Percentiles rank a stretch among this genome's conserved stretches.
Evolutionary conservation across 2,113 vertebrate genomes (phyloP).

Genomic region (Alectura lathami): DNA sequence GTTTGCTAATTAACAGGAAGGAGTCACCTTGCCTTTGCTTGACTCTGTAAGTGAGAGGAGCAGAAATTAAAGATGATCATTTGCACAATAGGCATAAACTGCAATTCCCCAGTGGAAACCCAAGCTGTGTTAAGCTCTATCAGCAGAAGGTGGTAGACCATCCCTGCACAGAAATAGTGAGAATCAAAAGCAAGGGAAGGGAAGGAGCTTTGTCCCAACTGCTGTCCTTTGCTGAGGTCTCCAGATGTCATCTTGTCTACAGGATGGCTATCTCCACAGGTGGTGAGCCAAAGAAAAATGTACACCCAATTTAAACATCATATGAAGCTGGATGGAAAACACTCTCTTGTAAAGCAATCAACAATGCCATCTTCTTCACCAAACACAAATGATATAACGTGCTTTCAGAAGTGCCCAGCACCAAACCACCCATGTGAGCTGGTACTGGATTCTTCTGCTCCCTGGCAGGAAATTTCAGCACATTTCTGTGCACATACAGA

Average conservation of each 20-base stretch:
- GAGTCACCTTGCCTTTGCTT: not conserved
- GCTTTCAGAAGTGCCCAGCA: fast-evolving
- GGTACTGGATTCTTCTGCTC: not conserved
- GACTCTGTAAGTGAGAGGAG: not conserved
- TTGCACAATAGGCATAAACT: not conserved
- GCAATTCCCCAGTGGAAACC: not conserved
- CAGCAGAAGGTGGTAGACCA: not conserved
- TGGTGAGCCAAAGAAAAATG: not conserved
- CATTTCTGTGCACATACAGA: not conserved
- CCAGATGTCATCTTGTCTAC: not conserved
- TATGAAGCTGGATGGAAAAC: not conserved
- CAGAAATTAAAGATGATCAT: not conserved
- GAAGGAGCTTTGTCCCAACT: not conserved
- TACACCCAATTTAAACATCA: not conserved
- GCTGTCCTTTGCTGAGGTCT: not conserved
- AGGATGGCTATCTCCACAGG: fast-evolving
- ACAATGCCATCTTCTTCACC: not conserved
- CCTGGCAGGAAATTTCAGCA: not conserved
- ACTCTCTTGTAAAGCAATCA: not conserved
- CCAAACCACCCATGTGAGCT: not conserved
- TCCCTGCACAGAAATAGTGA: not conserved
- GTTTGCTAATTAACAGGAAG: not conserved
- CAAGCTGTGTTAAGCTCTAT: not conserved
- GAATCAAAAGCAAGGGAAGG: not conserved
- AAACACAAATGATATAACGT: fast-evolving